Conservation (phyloP, 2,888 invertebrate species). For the Ormyrus rosae region DNA sequence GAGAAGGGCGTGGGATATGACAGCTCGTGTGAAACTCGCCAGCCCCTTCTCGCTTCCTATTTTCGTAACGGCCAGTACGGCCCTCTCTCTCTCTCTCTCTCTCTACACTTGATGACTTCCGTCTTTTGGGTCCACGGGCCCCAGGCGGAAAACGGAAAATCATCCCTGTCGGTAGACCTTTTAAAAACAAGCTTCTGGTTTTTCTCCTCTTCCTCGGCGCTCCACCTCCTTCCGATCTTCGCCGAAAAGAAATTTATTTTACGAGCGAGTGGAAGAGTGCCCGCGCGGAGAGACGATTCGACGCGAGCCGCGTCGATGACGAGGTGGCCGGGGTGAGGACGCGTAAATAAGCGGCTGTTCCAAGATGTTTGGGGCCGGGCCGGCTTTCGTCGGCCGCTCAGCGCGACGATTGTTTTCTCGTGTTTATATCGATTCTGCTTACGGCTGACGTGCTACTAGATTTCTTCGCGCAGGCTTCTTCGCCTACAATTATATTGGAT, state of each 20-base stretch:
- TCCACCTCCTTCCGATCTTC: background rate
- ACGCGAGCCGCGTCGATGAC: background rate
- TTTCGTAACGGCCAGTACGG: conserved; percentile 16
- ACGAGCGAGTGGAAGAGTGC: background rate
- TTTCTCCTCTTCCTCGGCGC: conserved; percentile 18
- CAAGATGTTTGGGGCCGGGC: too few relatives aligned
- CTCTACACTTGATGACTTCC: conserved; percentile 48
- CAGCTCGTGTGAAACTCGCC: conserved; percentile 32
- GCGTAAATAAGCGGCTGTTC: too few relatives aligned
- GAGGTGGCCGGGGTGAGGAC: too few relatives aligned
- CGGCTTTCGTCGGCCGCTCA: too few relatives aligned
- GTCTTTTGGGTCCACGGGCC: conserved; percentile 7
- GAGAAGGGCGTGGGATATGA: background rate
- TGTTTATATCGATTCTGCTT: too few relatives aligned
- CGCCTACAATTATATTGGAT: too few relatives aligned
- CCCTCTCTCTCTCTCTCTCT: too few relatives aligned
- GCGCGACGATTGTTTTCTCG: too few relatives aligned
- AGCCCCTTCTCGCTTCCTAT: conserved; percentile 24
- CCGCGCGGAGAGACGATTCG: conserved; percentile 1
- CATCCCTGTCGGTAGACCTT: conserved; percentile 39
- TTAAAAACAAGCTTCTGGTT: conserved; percentile 53
- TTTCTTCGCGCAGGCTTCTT: too few relatives aligned
- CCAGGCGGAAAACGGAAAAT: conserved; percentile 45
- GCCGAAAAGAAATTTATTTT: background rate
- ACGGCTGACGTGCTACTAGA: too few relatives aligned